Evolutionary conservation across 2,888 invertebrate species (phyloP), one percentile per base, ranked within the genome.

Genomic region (Drosophila merina): DNA sequence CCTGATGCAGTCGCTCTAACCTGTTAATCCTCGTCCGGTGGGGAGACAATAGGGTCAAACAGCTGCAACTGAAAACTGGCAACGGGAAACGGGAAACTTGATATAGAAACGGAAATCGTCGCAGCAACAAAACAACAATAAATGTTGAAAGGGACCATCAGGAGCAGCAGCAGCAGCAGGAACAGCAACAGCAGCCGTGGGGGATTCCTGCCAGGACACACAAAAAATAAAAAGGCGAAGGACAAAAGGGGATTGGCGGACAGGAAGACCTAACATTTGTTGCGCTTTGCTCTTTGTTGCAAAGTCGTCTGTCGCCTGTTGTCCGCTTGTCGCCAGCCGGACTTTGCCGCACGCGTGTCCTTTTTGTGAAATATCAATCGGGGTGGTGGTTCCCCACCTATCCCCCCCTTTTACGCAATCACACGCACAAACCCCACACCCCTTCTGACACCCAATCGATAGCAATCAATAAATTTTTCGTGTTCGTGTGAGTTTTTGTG

Each of bases 401-500:
- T 4, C 31, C 48, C 25, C 58, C 68, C 60, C 60, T 60, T 28
- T 48, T 42, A 51, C 66, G 44, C 26, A 26, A 42, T 44, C 49
- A 68, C 72, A 71, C 67, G 57, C 66, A 59, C 1, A 14, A 14
- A 9, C 40, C 31, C 40, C 36, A 26, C 42, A 38, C 58, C 40
- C 58, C 66, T 44, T 44, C 50, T 67, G 57, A 31, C 45, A 50
- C 44, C 63, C 47, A 81, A 86, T 81, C 81, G 71, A 81, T 81
- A 81, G 75, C 86, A 86, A 81, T 81, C 81, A 86, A 81, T 81
- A 86, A 67, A 59, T 58, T 54, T 49, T n/a, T 36, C 28, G 36
- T 36, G 12, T 36, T n/a, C 33, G 33, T 33, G 33, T 33, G 33
- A 20, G 20, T 20, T 28, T 28, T 4, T 28, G 28, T 6, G 28